Evolutionary conservation across 2,113 vertebrate genomes (phyloP).

Genomic region (Salvator merianae): DNA sequence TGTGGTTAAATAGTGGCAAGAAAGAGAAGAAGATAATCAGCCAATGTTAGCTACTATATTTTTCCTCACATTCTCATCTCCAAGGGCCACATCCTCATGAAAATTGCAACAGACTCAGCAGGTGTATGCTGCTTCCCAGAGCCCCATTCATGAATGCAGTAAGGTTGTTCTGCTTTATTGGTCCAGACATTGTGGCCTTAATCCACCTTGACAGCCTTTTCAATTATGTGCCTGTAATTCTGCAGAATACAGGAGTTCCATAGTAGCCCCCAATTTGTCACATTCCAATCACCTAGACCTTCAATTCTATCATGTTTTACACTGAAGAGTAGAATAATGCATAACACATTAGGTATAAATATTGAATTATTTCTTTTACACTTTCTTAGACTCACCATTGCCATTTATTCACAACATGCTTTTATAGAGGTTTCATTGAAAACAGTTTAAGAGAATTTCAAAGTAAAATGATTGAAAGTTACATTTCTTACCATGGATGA

Average conservation of each 20-base stretch:
- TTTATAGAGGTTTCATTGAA: background rate
- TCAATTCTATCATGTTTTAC: background rate
- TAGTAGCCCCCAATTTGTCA: background rate
- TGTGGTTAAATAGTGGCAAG: background rate
- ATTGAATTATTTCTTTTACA: background rate
- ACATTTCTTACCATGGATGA: constrained; percentile 4
- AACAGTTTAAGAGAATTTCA: too few relatives aligned
- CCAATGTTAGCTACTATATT: background rate
- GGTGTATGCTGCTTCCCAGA: background rate
- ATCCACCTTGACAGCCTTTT: too few relatives aligned
- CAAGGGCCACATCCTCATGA: background rate
- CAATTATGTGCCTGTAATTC: too few relatives aligned
- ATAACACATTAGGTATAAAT: background rate
- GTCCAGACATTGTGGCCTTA: too few relatives aligned
- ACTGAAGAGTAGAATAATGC: background rate
- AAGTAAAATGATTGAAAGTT: background rate
- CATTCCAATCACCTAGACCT: background rate
- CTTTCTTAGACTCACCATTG: background rate
- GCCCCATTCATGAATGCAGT: background rate
- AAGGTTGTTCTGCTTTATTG: too few relatives aligned
- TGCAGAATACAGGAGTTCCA: background rate
- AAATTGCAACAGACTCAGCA: too few relatives aligned
- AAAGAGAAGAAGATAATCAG: background rate
- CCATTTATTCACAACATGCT: background rate
- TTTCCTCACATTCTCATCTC: background rate